Evolutionary conservation across 1,140 invertebrate species (phyloP), one percentile per base, ranked within the genome.

Genomic region (Lerema accius): DNA sequence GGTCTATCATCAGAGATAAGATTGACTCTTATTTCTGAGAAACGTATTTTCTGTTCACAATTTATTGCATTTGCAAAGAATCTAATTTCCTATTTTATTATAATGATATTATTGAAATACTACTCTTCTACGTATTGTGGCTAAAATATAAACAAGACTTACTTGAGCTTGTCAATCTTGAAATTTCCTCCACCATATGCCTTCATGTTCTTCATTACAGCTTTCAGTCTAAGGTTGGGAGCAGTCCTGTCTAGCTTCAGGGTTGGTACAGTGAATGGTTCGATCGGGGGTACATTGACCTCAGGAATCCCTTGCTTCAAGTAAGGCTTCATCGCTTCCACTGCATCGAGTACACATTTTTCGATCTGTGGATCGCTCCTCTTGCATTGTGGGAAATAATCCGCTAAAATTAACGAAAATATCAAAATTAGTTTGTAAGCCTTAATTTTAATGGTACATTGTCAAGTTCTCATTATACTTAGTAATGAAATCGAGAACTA

Each of bases 201-300:
- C 63, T 92, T 93, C 53, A 95, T 92, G 58, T 95, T 93, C 62
- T 92, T 94, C 19, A 95, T 82, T 1, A 93, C 93, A 0, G 94
- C 94, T 69, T 94, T 94, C 26, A 95, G 80, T 60, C 93, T 92
- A 9, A 95, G 78, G 4, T 93, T 91, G 4, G 95, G 92, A n/a
- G 94, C 83, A 32, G 93, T 94, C 63, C 94, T 91, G 69, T 95
- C 93, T 3, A 95, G 89, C 13, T 93, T 92, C 51, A 95, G 82
- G 0, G 92, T 92, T 0, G 94, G 93, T 3, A 95, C 87, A 4
- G 82, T 71, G 46, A 95, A 91, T 0, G 95, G 94, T 65, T 95
- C 95, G 19, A 95, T 66, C 0, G 93, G 76, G 0, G 94, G 95
- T 1, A 95, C 76, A 63, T 93, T 93, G 10, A 95, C 83, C 62